Evolutionary conservation across 1,140 invertebrate genomes (phyloP).

Genomic region (Aphidius gifuensis): DNA sequence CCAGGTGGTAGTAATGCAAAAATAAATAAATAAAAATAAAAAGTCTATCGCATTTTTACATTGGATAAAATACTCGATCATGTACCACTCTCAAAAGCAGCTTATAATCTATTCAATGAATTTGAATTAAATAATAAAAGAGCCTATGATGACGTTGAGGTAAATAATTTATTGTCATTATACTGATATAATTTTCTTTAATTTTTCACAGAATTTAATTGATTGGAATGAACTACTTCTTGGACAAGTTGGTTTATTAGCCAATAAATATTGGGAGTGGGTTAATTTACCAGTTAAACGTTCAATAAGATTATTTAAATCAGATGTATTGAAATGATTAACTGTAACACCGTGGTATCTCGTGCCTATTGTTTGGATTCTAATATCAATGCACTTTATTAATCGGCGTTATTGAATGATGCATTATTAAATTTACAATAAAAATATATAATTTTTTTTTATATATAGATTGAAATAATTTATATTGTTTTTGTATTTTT

Average conservation of each 20-base stretch:
- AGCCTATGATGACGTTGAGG: slow-evolving; percentile 54
- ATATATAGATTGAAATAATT: too few species aligned
- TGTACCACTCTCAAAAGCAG: slow-evolving; percentile 60
- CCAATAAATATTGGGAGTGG: slow-evolving; percentile 66
- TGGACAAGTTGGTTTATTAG: slow-evolving; percentile 62
- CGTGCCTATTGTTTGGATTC: slow-evolving; percentile 68
- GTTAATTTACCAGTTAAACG: slow-evolving; percentile 69
- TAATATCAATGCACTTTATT: slow-evolving; percentile 57
- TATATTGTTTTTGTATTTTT: too few species aligned
- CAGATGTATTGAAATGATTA: slow-evolving; percentile 62
- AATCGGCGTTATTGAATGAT: too few species aligned
- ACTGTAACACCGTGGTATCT: slow-evolving; percentile 71
- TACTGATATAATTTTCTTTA: slow-evolving; percentile 19
- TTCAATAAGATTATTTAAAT: slow-evolving; percentile 63
- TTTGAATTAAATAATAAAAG: slow-evolving; percentile 40
- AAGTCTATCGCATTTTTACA: slow-evolving; percentile 54
- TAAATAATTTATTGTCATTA: slow-evolving; percentile 30
- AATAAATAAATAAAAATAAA: too few species aligned
- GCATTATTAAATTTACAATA: too few species aligned
- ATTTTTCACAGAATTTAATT: slow-evolving; percentile 60
- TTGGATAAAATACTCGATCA: slow-evolving; percentile 54
- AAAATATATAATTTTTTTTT: too few species aligned
- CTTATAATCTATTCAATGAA: slow-evolving; percentile 63
- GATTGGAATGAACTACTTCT: slow-evolving; percentile 69
- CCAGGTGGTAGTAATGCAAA: slow-evolving; percentile 63